Percentiles rank a stretch among this genome's conserved stretches.
phyloP scores from a whole-genome alignment of 92 coral and sea anemone species.

The Siderastrea siderea region DNA sequence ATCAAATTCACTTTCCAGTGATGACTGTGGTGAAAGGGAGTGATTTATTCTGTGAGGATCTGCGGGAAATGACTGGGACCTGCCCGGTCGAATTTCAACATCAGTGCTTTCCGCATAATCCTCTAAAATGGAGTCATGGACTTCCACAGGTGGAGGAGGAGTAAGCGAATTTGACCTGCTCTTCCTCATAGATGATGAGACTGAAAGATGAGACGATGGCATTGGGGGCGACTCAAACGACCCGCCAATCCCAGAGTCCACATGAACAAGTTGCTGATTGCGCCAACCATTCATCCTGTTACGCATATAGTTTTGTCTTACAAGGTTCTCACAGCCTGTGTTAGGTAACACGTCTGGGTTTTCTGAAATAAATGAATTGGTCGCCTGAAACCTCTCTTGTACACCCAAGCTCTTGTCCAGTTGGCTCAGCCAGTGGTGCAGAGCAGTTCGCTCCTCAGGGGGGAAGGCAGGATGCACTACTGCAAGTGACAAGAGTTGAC shows the following conservation, averaged over 20 bases:
- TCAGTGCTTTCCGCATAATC: conserved; percentile 72
- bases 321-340: conserved; percentile 90
- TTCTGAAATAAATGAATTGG: conserved; percentile 56
- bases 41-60: conserved; percentile 93
- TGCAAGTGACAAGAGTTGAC: conserved; percentile 97
- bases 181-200: conserved; percentile 66
- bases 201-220: conserved; percentile 55
- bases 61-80: conserved; percentile 99
- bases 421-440: conserved; percentile 93
- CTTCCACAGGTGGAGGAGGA: conserved; percentile 88
- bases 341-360: conserved; percentile 84
- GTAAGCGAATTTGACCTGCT: conserved; percentile 87
- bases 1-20: conserved; percentile 95
- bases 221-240: conserved; percentile 84
- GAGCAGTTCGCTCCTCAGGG: conserved; percentile 83
- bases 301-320: conserved; percentile 81
- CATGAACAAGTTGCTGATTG: conserved; percentile 90
- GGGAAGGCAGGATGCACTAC: conserved; percentile 99
- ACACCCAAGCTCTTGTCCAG: conserved; percentile 87
- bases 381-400: conserved; percentile 80
- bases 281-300: conserved; percentile 86
- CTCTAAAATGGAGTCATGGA: conserved; percentile 84
- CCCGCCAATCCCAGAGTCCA: conserved; percentile 95
- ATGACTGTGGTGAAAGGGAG: conserved; percentile 97
- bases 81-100: conserved; percentile 95